Evolutionary conservation across 2,888 invertebrate species (phyloP).

Genomic region (Polyommatus icarus): DNA sequence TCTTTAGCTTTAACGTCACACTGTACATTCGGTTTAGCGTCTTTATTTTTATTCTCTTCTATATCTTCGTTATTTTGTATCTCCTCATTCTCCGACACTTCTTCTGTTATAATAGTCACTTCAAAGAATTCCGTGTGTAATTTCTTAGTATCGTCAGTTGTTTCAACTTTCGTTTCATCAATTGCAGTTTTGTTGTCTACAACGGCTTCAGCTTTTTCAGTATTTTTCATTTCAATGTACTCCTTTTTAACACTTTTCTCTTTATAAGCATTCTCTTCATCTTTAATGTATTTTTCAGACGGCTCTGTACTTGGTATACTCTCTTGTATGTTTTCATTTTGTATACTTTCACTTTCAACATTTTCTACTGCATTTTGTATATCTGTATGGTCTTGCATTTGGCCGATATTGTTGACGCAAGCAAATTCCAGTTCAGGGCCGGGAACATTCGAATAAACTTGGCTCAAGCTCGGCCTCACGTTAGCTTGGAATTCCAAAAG

Average conservation of each 20-base stretch:
- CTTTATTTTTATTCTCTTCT: slow-evolving; percentile 33
- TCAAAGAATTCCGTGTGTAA: slow-evolving; percentile 51
- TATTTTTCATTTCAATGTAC: not conserved
- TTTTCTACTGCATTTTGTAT: slow-evolving; percentile 42
- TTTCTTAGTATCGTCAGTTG: slow-evolving; percentile 42
- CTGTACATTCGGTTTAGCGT: slow-evolving; percentile 30
- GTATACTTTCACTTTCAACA: slow-evolving; percentile 37
- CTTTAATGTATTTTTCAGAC: slow-evolving; percentile 31
- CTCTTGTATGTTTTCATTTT: slow-evolving; percentile 33
- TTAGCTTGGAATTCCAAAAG: slow-evolving; percentile 75
- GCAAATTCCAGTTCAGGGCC: slow-evolving; percentile 76
- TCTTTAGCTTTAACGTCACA: slow-evolving; percentile 43
- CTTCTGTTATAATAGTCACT: slow-evolving; percentile 63
- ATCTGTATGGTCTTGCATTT: slow-evolving; percentile 45
- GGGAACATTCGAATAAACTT: slow-evolving; percentile 72
- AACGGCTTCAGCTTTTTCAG: not conserved
- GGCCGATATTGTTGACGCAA: slow-evolving; percentile 50
- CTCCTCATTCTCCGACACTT: slow-evolving; percentile 58
- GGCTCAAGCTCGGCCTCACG: slow-evolving; percentile 71
- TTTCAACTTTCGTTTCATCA: slow-evolving; percentile 37
- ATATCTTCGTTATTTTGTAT: slow-evolving; percentile 32
- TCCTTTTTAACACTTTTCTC: slow-evolving; percentile 37
- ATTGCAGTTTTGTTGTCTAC: slow-evolving; percentile 27
- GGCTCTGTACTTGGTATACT: not conserved
- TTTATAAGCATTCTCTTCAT: slow-evolving; percentile 37